Evolutionary conservation across 53 echinoderm and acorn worm genomes (phyloP), one percentile per base, ranked within the genome.

Genomic region (Holothuria leucospilota): DNA sequence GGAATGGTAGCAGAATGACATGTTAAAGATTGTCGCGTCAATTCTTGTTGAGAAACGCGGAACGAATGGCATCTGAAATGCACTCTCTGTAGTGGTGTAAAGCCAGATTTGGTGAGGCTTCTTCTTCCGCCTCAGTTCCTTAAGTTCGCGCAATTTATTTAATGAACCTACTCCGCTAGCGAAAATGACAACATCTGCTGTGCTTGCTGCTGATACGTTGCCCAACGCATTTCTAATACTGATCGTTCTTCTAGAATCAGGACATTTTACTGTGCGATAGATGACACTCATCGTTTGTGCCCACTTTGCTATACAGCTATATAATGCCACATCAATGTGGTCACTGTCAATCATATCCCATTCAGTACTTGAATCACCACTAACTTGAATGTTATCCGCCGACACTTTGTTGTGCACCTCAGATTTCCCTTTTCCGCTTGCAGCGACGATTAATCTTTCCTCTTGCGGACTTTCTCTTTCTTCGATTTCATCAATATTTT

Each of bases 231-330:
- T 69, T 27, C 30, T 25, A 12, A 69, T 27, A 13, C 30, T 69
- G 9, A 69, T 69, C 2, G 20, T 29, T 69, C 27, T 39, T 42
- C 5, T 6, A 5, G 42, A 6, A 42, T 42, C 42, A 42, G 5
- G 5, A 28, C 69, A 69, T 5, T 26, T 25, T 29, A 69, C 69
- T 28, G 69, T 69, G 34, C 69, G 69, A 69, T 69, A 69, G 29
- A 69, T 29, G 30, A 29, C n/a, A n/a, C n/a, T 29, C 29, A 18
- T 69, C 30, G 29, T 69, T 0, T 69, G 26, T 8, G 14, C 30
- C 69, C 69, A 69, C 18, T 29, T 69, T 29, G 26, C 2, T 28
- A 28, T 29, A 18, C 26, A 29, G 15, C 69, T 69, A 15, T 34
- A 69, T 9, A 69, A 10, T 11, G 69, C 69, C 20, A 39, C 69